These are phyloP conservation scores for Hucho hucho DNA, from an alignment of 2,113 vertebrate genomes.

Conservation along the genomic window DNA sequence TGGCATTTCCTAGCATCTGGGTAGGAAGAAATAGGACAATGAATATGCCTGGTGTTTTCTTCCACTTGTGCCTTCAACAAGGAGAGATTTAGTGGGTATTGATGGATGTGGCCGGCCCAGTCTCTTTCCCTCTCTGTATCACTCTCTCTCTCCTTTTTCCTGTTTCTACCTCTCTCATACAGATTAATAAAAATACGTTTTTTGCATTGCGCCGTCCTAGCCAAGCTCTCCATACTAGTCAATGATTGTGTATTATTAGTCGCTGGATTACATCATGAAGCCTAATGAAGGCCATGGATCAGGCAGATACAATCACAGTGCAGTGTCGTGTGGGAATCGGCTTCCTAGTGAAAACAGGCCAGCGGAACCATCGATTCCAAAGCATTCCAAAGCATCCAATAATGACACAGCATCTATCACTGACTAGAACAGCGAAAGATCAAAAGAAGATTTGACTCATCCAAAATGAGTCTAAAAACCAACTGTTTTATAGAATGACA, in stretches of 20 bases:
- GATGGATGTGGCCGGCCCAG: background rate
- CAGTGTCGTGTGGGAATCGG: slow-evolving; percentile 46
- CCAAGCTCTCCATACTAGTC: background rate
- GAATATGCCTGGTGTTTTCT: background rate
- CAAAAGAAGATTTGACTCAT: slow-evolving; percentile 24
- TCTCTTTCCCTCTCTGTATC: background rate
- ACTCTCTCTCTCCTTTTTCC: background rate
- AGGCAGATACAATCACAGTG: slow-evolving; percentile 57
- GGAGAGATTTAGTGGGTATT: background rate
- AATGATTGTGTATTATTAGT: slow-evolving; percentile 41
- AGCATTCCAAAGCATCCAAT: slow-evolving; percentile 36
- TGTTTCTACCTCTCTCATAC: background rate
- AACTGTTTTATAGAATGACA: slow-evolving; percentile 18
- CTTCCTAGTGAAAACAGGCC: slow-evolving; percentile 40
- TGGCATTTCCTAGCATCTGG: slow-evolving; percentile 1
- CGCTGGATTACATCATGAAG: slow-evolving; percentile 34
- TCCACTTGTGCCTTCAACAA: background rate
- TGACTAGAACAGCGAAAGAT: slow-evolving; percentile 17
- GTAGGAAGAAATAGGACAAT: background rate
- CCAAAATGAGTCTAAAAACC: slow-evolving; percentile 28
- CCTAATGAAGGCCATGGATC: slow-evolving; percentile 52
- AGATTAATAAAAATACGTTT: background rate
- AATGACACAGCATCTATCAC: slow-evolving; percentile 61
- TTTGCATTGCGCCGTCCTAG: background rate
- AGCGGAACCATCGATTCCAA: no score